Conservation (phyloP, 2,888 invertebrate genomes). For the Xanthorhoe spadicearia region DNA sequence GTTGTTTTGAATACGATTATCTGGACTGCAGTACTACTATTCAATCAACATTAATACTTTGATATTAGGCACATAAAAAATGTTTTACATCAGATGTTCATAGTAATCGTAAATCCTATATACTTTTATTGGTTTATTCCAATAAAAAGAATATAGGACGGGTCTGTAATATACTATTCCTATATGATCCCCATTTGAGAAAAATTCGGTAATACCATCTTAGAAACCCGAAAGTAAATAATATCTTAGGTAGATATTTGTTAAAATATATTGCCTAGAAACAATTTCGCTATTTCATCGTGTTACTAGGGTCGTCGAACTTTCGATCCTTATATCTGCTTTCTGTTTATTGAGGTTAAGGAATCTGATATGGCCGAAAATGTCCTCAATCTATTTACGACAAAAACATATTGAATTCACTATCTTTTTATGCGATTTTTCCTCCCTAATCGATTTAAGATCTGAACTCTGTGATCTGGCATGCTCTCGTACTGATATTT, state of each 20-base stretch:
- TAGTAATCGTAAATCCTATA: slow-evolving; percentile 28
- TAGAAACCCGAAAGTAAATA: too few relatives aligned
- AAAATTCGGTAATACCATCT: too few relatives aligned
- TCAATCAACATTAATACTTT: background rate
- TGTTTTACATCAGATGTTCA: slow-evolving; percentile 13
- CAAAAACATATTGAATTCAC: slow-evolving; percentile 6
- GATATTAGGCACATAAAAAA: background rate
- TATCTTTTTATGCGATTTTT: background rate
- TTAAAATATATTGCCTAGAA: too few relatives aligned
- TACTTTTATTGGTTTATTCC: slow-evolving; percentile 36
- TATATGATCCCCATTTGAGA: too few relatives aligned
- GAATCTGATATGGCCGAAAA: background rate
- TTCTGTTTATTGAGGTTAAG: background rate
- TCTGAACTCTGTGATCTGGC: slow-evolving; percentile 15
- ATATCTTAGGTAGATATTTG: too few relatives aligned
- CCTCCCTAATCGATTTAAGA: slow-evolving; percentile 10
- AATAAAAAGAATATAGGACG: slow-evolving; percentile 43
- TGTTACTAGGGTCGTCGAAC: background rate
- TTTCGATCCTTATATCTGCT: background rate
- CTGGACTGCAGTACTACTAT: too few relatives aligned
- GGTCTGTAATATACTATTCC: slow-evolving; percentile 34
- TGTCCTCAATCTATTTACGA: background rate
- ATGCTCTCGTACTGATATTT: slow-evolving; percentile 27
- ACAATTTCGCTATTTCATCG: slow-evolving; percentile 31
- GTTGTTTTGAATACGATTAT: too few relatives aligned